Conservation (phyloP, 2,888 invertebrate species). For the Macrophya annulata region DNA sequence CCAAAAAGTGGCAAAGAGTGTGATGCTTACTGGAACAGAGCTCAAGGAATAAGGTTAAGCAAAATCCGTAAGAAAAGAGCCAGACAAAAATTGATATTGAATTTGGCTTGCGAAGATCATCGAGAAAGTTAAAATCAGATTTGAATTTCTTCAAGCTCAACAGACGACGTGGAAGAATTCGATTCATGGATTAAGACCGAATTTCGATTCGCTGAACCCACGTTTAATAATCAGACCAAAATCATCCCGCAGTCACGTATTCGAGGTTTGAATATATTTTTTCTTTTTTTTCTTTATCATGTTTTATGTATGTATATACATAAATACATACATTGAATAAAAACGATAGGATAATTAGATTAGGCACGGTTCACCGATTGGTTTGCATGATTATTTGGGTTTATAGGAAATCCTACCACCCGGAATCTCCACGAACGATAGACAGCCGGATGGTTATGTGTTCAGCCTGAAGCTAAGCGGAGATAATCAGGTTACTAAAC, state of each 20-base stretch:
- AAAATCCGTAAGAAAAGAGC: neutral
- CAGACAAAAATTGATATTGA: constrained; percentile 9
- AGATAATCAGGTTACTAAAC: constrained; percentile 21
- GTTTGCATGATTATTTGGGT: neutral
- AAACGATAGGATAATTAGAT: neutral
- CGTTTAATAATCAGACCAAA: neutral
- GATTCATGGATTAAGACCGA: neutral
- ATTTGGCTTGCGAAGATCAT: neutral
- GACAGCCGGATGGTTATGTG: constrained; percentile 18
- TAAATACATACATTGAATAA: neutral
- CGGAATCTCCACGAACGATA: neutral
- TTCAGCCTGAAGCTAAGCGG: constrained; percentile 15
- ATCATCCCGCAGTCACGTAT: neutral
- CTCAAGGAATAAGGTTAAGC: neutral
- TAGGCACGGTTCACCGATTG: neutral
- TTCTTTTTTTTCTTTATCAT: neutral
- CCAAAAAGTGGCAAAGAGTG: neutral
- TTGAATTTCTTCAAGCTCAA: neutral
- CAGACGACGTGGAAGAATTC: neutral
- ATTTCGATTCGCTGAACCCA: neutral
- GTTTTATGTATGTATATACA: neutral
- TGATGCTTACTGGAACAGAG: neutral
- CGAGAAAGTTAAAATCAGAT: neutral
- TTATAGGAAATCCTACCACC: neutral
- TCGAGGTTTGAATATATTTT: neutral